Evolutionary conservation across 2,113 vertebrate species (phyloP).

Genomic region (Crotalus viridis): DNA sequence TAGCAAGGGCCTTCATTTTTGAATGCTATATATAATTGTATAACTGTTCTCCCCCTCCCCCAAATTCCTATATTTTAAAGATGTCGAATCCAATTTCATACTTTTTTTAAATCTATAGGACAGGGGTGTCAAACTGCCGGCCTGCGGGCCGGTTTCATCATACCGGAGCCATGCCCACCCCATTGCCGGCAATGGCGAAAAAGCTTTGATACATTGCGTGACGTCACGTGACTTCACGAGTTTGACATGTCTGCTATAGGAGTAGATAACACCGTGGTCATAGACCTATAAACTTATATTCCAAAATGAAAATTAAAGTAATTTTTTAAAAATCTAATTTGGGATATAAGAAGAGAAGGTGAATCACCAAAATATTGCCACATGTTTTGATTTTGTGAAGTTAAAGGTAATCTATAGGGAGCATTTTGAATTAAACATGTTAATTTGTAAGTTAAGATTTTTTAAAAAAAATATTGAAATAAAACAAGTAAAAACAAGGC

Average conservation of each 20-base stretch:
- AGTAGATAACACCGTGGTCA: neutral
- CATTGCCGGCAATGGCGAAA: too few species aligned
- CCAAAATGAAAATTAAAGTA: neutral
- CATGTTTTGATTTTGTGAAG: neutral
- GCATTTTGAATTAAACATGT: neutral
- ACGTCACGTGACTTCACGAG: too few species aligned
- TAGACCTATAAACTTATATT: neutral
- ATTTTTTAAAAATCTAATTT: neutral
- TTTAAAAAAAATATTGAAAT: neutral
- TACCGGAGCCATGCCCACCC: too few species aligned
- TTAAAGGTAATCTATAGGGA: neutral
- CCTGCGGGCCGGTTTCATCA: too few species aligned
- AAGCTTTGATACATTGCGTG: too few species aligned
- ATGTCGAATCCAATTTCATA: neutral
- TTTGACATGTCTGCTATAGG: neutral
- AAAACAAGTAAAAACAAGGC: neutral
- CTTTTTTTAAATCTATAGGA: neutral
- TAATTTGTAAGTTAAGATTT: neutral
- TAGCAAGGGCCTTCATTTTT: neutral
- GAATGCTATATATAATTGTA: neutral
- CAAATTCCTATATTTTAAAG: neutral
- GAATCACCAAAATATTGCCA: neutral
- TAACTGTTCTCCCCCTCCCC: neutral
- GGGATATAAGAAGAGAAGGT: neutral
- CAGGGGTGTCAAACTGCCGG: too few species aligned